phyloP scores from a whole-genome alignment of 64 coral and sea anemone genomes.

The Montipora efflorescens region DNA sequence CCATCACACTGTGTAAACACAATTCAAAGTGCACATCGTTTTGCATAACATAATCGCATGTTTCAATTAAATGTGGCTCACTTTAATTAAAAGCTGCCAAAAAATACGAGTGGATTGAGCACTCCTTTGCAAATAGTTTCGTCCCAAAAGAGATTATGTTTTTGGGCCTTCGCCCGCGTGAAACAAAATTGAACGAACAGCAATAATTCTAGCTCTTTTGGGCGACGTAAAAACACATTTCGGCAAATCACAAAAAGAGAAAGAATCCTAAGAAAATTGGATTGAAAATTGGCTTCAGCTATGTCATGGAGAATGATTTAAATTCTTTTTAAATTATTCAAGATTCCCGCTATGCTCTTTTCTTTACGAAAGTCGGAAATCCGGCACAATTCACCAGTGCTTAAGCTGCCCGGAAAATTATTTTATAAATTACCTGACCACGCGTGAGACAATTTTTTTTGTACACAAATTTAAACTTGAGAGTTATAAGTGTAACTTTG shows the following conservation, averaged over 20 bases:
- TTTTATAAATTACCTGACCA: background rate
- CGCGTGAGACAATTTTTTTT: background rate
- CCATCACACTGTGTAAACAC: background rate
- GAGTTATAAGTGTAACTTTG: background rate
- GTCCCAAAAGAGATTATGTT: background rate
- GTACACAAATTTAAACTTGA: background rate
- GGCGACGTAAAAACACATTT: background rate
- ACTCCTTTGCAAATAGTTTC: background rate
- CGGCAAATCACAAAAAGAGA: background rate
- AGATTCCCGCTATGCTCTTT: background rate
- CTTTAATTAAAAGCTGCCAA: background rate
- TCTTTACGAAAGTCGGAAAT: background rate
- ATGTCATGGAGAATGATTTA: background rate
- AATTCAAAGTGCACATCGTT: background rate
- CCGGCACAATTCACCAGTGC: background rate
- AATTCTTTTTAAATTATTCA: slow-evolving; percentile 15
- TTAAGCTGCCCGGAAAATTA: background rate
- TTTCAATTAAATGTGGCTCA: background rate
- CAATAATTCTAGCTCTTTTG: background rate
- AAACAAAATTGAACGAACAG: background rate
- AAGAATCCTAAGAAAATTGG: background rate
- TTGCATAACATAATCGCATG: background rate
- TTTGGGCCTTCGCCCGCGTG: background rate
- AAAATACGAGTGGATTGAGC: background rate
- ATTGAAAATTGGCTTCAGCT: background rate